Conservation (phyloP, 2,888 invertebrate genomes). For the Scotopteryx bipunctaria region DNA sequence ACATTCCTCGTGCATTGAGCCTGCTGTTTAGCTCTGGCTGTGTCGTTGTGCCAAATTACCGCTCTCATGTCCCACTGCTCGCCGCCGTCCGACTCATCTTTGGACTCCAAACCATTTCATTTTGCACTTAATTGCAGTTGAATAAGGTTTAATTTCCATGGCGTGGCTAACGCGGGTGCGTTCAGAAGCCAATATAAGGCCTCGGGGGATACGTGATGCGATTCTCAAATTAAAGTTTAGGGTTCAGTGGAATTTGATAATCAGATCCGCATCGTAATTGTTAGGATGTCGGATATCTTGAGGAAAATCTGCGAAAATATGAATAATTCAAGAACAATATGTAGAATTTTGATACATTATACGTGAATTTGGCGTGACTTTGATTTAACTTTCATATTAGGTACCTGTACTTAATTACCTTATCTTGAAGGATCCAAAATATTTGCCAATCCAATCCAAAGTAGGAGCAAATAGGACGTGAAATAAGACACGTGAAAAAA, state of each 20-base stretch:
- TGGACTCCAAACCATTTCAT: background rate
- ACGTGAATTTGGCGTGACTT: no score
- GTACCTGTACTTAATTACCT: no score
- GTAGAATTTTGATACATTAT: no score
- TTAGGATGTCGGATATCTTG: background rate
- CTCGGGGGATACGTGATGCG: slow-evolving; percentile 32
- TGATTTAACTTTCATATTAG: background rate
- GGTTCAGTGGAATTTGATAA: slow-evolving; percentile 23
- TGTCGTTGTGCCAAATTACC: slow-evolving; percentile 48
- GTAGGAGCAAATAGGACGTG: no score
- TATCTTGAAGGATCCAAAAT: no score
- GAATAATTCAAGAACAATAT: background rate
- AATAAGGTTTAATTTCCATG: slow-evolving; percentile 7
- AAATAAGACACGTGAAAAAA: no score
- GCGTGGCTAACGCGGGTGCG: slow-evolving; percentile 3
- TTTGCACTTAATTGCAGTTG: background rate
- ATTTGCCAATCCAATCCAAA: no score
- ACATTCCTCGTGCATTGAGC: background rate
- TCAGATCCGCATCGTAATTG: slow-evolving; percentile 30
- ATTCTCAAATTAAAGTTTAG: slow-evolving; percentile 29
- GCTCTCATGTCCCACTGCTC: slow-evolving; percentile 28
- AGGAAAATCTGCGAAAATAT: slow-evolving; percentile 9
- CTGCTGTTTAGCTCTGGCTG: slow-evolving; percentile 1
- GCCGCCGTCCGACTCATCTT: slow-evolving; percentile 14
- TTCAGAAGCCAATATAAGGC: slow-evolving; percentile 15